Percentiles rank a stretch among this genome's conserved stretches.
phyloP scores from a whole-genome alignment of 2,113 vertebrate species.

The Xerus inauris region DNA sequence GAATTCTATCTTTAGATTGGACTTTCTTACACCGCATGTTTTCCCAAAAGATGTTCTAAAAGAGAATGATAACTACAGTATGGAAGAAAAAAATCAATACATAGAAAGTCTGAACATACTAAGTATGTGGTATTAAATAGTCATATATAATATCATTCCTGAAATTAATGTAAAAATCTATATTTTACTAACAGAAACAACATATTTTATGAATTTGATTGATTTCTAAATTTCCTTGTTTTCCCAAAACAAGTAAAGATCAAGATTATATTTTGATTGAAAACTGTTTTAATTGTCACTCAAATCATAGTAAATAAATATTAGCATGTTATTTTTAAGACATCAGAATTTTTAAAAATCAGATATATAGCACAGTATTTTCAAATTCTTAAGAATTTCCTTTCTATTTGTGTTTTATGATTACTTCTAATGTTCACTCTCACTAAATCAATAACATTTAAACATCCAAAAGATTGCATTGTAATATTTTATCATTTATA shows the following conservation, averaged over 20 bases:
- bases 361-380: background rate
- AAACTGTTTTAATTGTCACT: background rate
- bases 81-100: background rate
- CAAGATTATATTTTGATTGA: background rate
- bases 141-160: background rate
- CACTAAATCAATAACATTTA: constrained; percentile 15
- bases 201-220: background rate
- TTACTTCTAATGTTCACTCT: constrained; percentile 12
- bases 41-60: background rate
- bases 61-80: too few relatives aligned
- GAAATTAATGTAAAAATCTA: background rate
- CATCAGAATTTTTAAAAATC: background rate
- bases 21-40: background rate
- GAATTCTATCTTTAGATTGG: background rate
- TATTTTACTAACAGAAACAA: background rate
- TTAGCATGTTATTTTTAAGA: background rate
- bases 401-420: background rate
- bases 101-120: background rate
- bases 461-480: background rate
- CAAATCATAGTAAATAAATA: background rate
- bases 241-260: background rate
- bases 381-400: background rate
- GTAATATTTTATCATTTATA: constrained; percentile 24
- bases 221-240: background rate
- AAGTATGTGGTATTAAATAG: background rate